Percentiles rank a stretch among this genome's conserved stretches.
phyloP scores from a whole-genome alignment of 2,797 vertebrate species.

The Euthynnus affinis region DNA sequence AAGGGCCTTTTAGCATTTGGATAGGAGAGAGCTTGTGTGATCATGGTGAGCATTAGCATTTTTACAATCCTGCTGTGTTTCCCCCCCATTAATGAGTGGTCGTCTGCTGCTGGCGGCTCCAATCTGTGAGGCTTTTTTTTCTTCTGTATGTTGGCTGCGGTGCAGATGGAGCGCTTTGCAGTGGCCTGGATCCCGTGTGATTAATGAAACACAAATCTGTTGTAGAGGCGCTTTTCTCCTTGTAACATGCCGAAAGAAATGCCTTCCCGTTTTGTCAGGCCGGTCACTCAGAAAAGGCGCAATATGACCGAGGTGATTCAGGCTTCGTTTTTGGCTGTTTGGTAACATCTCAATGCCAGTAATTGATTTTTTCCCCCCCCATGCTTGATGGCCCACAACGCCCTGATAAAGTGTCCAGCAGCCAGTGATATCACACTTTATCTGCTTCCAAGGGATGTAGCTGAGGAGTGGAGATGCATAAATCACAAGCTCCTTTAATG shows the following conservation, averaged over 20 bases:
- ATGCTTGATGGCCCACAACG: conserved; percentile 48
- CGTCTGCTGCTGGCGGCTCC: conserved; percentile 48
- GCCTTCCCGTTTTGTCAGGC: conserved; percentile 31
- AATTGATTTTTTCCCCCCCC: conserved; percentile 63
- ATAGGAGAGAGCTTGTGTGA: conserved; percentile 54
- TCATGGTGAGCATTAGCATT: conserved; percentile 69
- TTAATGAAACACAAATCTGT: conserved; percentile 76
- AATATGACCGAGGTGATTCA: conserved; percentile 18
- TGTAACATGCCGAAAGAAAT: conserved; percentile 26
- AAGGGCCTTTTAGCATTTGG: conserved; percentile 65
- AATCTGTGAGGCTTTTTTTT: conserved; percentile 54
- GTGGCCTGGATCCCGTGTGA: conserved; percentile 70
- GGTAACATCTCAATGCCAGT: conserved; percentile 62
- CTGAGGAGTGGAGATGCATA: conserved; percentile 23
- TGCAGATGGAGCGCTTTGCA: conserved; percentile 75
- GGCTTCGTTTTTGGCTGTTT: conserved; percentile 62
- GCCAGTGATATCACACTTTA: conserved; percentile 49
- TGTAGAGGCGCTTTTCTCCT: conserved; percentile 44
- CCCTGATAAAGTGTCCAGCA: conserved; percentile 50
- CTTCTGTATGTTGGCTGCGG: conserved; percentile 59
- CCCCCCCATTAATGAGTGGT: conserved; percentile 40
- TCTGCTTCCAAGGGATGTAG: conserved; percentile 41
- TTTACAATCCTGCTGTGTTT: conserved; percentile 66
- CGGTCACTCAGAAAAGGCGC: conserved; percentile 10
- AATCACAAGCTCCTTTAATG: conserved; percentile 22